Base-by-base conservation (phyloP, 2,888 invertebrate species). In the Drosophila buzzatii region DNA sequence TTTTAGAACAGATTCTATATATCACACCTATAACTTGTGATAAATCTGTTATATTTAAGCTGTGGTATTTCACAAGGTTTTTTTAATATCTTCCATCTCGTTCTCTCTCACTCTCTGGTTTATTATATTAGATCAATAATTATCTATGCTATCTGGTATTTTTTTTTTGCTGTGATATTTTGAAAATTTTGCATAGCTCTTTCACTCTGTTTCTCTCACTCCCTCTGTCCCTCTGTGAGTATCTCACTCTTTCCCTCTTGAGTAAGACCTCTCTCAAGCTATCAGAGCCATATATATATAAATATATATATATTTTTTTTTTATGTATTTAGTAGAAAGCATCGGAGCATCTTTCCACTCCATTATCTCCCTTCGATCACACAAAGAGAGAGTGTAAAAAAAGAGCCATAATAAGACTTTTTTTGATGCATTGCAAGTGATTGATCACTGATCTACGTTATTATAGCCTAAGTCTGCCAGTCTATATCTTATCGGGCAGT, bases 401-500 rank as follows among this genome's bases (percentile, higher is more conserved):
- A n/a, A 27, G 2, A 27, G 27, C 27, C 5, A 16, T n/a, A 9
- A 27, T 47, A 47, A 20, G 44, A 12, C 44, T 47, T 39, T 18
- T 18, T 23, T 16, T 6, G n/a, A 37, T 39, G 14, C 27, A 31
- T 41, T 52, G 16, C 58, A 47, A 41, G 27, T 67, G 69, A 49
- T 49, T 39, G 23, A 35, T 57, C 3, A n/a, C 8, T 52, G 56
- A 65, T 56, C 42, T 39, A 63, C 44, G 33, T 23, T 16, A 49
- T 18, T 68, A 4, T 12, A 35, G 20, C 18, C 12, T 9, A 52
- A 42, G 56, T 59, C 41, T 56, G 31, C 3, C 52, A 49, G 23
- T 56, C 37, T 51, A 5, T 52, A 70, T 70, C 75, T 75, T 63
- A 70, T 75, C 75, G 20, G 33, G n/a, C n/a, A 10, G 23, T 35